Evolutionary conservation across 2,113 vertebrate species (phyloP).

Genomic region (Bos javanicus): DNA sequence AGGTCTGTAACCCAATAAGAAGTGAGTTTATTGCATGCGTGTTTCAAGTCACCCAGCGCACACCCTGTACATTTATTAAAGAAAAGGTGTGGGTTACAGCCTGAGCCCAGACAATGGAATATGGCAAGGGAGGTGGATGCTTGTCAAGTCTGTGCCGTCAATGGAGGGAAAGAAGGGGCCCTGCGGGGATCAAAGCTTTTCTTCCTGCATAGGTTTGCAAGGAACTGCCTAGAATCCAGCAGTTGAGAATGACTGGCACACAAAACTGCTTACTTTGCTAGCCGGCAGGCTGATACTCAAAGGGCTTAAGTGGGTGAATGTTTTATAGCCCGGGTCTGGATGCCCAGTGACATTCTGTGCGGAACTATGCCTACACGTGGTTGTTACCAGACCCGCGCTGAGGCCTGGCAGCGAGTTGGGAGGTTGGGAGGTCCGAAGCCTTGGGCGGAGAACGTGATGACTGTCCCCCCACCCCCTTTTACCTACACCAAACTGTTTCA

Average conservation of each 20-base stretch:
- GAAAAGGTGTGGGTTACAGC: constrained; percentile 20
- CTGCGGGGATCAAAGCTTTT: neutral
- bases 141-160: neutral
- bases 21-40: constrained; percentile 58
- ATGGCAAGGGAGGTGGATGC: neutral
- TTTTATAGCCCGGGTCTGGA: constrained; percentile 1
- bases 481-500: neutral
- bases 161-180: neutral
- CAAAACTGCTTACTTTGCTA: constrained; percentile 60
- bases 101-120: constrained; percentile 33
- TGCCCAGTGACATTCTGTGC: neutral
- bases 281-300: constrained; percentile 11
- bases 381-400: neutral
- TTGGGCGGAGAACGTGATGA: neutral
- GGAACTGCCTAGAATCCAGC: neutral
- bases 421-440: neutral
- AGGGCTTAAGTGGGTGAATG: constrained; percentile 36
- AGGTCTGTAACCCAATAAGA: constrained; percentile 59
- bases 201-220: constrained; percentile 15
- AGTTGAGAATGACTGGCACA: constrained; percentile 29
- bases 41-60: constrained; percentile 29
- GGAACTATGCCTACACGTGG: neutral
- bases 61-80: neutral
- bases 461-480: neutral
- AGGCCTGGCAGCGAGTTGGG: neutral